Percentiles rank a stretch among this genome's conserved stretches.
Evolutionary conservation across 1,140 invertebrate species (phyloP).

Genomic region (Formica exsecta): DNA sequence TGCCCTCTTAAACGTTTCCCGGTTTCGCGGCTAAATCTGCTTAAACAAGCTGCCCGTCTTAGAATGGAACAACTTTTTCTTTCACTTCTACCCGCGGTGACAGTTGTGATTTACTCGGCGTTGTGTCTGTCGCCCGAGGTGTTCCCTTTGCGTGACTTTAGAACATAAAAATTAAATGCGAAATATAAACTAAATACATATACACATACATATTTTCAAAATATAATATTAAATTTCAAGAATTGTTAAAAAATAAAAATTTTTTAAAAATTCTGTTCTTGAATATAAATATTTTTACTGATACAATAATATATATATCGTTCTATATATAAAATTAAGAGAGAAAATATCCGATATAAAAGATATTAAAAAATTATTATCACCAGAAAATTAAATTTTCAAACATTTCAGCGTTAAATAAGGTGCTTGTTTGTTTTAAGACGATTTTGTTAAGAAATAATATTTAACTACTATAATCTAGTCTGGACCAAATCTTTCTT

Average conservation of each 20-base stretch:
- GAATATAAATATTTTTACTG: not conserved
- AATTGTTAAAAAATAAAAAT: too few relatives aligned
- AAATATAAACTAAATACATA: not conserved
- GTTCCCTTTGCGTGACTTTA: constrained; percentile 15
- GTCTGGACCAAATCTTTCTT: not conserved
- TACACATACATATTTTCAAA: too few relatives aligned
- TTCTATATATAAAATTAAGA: not conserved
- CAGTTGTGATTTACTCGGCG: constrained; percentile 65
- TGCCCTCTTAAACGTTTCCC: constrained; percentile 75
- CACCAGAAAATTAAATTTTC: not conserved
- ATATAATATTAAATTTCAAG: not conserved
- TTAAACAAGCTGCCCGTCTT: constrained; percentile 67
- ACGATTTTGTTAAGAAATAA: too few relatives aligned
- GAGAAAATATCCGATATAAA: not conserved
- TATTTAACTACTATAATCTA: not conserved
- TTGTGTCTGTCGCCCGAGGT: constrained; percentile 50
- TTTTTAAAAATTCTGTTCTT: not conserved
- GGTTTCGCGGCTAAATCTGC: constrained; percentile 75
- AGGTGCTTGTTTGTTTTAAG: too few relatives aligned
- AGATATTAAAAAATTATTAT: not conserved
- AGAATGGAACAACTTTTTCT: constrained; percentile 66
- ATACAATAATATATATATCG: not conserved
- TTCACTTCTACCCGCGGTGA: not conserved
- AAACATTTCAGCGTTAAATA: not conserved
- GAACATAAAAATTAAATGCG: not conserved